Evolutionary conservation across 2,888 invertebrate genomes (phyloP), one percentile per base, ranked within the genome.

Genomic region (Acanthoscelides obtectus): DNA sequence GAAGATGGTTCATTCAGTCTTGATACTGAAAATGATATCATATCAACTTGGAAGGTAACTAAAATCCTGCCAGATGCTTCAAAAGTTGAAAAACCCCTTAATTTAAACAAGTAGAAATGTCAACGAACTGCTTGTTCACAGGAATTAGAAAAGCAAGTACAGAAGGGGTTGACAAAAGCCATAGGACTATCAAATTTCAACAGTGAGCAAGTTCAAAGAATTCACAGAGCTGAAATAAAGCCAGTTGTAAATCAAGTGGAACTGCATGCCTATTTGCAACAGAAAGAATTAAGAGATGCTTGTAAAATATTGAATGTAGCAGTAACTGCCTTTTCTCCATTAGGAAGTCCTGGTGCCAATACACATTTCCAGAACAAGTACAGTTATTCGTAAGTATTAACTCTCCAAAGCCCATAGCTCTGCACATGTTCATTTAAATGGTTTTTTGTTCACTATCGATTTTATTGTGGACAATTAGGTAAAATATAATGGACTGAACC

Each of bases 131-230:
- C 64, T 68, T 71, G 20, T 69, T 72, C 81, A 19, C 77, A 93
- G 93, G 90, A 86, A 81, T 89, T 94, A 91, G 93, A 94, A 83
- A 85, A 89, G 69, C 84, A 84, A 78, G 92, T 93, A 68, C 87
- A 87, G 75, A 85, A 87, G 70, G 93, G 93, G 2, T 85, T 88
- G 22, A 84, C 89, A 0, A 90, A 88, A 80, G 89, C 93, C n/a
- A 90, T 95, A 75, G 95, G 95, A 2, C 81, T 95, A 69, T 95
- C 94, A 69, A 95, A 95, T 84, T 95, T 93, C 84, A 94, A 92
- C 81, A 87, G 87, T 72, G 81, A 85, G 20, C 95, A 95, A 86
- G 87, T 94, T 70, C 81, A 87, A 75, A 87, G 88, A 73, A 89
- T 94, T 71, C 87, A 90, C 76, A 85, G 89, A 20, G 83, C 82